Evolutionary conservation across 1,140 invertebrate genomes (phyloP).

Genomic region (Eriocheir sinensis): DNA sequence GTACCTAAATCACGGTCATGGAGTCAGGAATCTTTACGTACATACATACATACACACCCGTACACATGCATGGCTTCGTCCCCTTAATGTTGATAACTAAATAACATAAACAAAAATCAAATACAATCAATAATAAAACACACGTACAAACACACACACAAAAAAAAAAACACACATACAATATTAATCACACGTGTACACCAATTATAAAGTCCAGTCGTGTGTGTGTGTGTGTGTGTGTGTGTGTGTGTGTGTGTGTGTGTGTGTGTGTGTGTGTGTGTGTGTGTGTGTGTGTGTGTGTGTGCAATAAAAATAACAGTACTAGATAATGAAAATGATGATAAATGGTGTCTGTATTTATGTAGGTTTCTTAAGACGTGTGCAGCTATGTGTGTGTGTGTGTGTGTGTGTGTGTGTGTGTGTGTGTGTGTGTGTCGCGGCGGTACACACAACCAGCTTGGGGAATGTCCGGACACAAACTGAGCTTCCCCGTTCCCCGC

Average conservation of each 20-base stretch:
- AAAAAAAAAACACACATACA: neutral
- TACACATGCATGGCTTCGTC: neutral
- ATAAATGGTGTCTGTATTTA: neutral
- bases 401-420: slow-evolving; percentile 32
- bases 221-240: too few species aligned
- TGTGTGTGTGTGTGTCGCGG: neutral
- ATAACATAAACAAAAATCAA: neutral
- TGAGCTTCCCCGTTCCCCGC: too few species aligned
- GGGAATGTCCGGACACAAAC: neutral
- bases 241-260: neutral
- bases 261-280: slow-evolving; percentile 48
- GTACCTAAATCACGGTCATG: neutral
- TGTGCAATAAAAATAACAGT: slow-evolving; percentile 15
- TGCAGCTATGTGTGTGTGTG: neutral
- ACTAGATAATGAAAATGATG: too few species aligned
- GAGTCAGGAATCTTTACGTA: neutral
- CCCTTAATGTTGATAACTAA: neutral
- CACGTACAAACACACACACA: neutral
- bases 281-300: slow-evolving; percentile 53
- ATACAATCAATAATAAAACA: neutral
- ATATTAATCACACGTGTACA: neutral
- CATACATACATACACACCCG: neutral
- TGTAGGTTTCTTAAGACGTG: neutral
- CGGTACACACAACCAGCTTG: neutral
- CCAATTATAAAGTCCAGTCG: neutral